phyloP scores from a whole-genome alignment of 1,140 invertebrate genomes.

The Drosophila sulfurigaster region DNA sequence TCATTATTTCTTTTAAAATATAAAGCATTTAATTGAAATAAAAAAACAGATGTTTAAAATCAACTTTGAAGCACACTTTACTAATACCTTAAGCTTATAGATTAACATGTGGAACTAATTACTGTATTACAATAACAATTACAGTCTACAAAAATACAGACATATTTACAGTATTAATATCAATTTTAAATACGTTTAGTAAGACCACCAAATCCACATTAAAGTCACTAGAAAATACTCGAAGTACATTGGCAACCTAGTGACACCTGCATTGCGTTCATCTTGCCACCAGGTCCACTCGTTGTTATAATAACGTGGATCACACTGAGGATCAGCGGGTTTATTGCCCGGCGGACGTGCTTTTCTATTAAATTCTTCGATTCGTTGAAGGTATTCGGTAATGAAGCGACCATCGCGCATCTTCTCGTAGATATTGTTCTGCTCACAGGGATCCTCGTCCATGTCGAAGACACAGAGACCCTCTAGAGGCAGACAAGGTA shows the following conservation, averaged over 20 bases:
- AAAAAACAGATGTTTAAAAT: neutral
- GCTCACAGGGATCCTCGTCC: slow-evolving; percentile 92
- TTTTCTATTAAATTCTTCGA: slow-evolving; percentile 51
- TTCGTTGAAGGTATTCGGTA: slow-evolving; percentile 42
- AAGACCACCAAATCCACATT: neutral
- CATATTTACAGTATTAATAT: neutral
- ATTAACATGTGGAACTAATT: neutral
- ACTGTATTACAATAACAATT: neutral
- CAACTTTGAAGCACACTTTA: neutral
- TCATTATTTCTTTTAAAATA: no score
- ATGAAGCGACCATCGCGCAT: slow-evolving; percentile 49
- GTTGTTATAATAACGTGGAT: slow-evolving; percentile 56
- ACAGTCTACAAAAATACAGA: neutral
- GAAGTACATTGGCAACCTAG: neutral
- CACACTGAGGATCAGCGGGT: slow-evolving; percentile 50
- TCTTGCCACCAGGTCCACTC: slow-evolving; percentile 82
- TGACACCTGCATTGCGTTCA: slow-evolving; percentile 9
- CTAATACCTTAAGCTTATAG: neutral
- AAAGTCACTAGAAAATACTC: neutral
- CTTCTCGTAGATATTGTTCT: slow-evolving; percentile 87
- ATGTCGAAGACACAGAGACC: slow-evolving; percentile 91
- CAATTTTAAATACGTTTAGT: neutral
- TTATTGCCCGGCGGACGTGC: slow-evolving; percentile 63
- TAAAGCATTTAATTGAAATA: no score
- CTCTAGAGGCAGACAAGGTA: slow-evolving; percentile 81